Conservation (phyloP, 1,140 invertebrate species). For the Drosophila sp. region DNA sequence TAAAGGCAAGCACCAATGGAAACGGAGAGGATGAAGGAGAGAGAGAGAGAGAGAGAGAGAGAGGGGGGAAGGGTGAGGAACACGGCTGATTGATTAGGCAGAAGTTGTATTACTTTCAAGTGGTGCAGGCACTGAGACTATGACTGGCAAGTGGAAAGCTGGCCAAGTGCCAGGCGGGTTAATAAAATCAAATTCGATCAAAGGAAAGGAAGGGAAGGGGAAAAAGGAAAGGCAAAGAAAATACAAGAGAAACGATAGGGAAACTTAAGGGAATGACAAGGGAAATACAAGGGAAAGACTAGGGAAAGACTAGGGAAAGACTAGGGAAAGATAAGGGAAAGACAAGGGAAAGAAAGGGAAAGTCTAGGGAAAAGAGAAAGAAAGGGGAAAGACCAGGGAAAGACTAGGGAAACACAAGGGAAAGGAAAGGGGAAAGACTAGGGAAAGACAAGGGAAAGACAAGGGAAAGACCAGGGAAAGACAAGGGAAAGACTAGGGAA, state of each 20-base stretch:
- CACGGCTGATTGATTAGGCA: constrained; percentile 67
- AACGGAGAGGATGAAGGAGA: constrained; percentile 4
- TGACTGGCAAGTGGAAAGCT: constrained; percentile 38
- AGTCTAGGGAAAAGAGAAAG: too few relatives aligned
- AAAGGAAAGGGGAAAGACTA: too few relatives aligned
- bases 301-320: too few relatives aligned
- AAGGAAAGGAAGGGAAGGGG: constrained; percentile 7
- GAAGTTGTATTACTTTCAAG: constrained; percentile 54
- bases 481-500: constrained; percentile 12
- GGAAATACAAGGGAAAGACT: too few relatives aligned
- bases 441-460: too few relatives aligned
- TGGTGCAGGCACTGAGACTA: constrained; percentile 29
- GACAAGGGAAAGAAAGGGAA: too few relatives aligned
- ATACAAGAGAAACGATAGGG: too few relatives aligned
- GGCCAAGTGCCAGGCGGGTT: constrained; percentile 61
- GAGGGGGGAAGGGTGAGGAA: neutral
- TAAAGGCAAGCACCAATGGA: constrained; percentile 26
- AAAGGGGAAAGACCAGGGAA: too few relatives aligned
- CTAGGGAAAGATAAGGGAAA: too few relatives aligned
- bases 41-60: constrained; percentile 3
- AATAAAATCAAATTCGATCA: constrained; percentile 64
- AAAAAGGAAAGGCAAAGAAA: constrained; percentile 40
- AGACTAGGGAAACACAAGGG: constrained; percentile 12
- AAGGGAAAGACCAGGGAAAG: too few relatives aligned
- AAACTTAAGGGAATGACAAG: too few relatives aligned